A percentile compares a stretch with the other conserved stretches of the same genome.
Conservation (phyloP, 2,113 vertebrate genomes). For the Neogale vison region DNA sequence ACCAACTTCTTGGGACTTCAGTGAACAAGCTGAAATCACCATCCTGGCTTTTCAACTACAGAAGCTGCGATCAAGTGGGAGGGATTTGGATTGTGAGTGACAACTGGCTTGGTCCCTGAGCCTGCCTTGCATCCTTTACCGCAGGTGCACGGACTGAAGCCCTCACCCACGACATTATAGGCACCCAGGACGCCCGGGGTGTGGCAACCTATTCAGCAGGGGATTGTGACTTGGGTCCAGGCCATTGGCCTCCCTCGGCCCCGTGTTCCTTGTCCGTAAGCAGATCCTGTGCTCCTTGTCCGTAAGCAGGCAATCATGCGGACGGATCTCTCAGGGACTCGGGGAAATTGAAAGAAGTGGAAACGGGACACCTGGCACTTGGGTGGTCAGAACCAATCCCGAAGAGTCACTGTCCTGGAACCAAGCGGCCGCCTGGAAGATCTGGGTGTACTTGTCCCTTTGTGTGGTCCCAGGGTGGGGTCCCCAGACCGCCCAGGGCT, state of each 20-base stretch:
- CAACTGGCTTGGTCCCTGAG: not conserved
- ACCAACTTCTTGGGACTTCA: not conserved
- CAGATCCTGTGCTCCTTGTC: not conserved
- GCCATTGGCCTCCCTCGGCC: not conserved
- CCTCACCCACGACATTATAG: not conserved
- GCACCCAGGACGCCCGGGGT: not conserved
- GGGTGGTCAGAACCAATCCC: not conserved
- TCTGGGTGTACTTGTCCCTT: fast-evolving
- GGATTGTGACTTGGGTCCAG: not conserved
- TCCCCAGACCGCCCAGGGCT: fast-evolving
- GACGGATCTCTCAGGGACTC: too few species aligned
- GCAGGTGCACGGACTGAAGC: fast-evolving
- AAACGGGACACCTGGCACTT: not conserved
- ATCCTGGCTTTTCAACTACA: not conserved
- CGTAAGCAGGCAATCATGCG: fast-evolving
- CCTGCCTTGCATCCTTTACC: not conserved
- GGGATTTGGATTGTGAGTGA: not conserved
- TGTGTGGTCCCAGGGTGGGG: not conserved
- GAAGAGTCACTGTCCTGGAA: not conserved
- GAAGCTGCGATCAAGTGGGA: not conserved
- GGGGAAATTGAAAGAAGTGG: not conserved
- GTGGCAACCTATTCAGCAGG: not conserved
- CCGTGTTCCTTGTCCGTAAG: not conserved
- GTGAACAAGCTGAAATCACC: not conserved
- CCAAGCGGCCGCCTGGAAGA: not conserved